Evolutionary conservation across 2,113 vertebrate genomes (phyloP).

Genomic region (Alces alces): DNA sequence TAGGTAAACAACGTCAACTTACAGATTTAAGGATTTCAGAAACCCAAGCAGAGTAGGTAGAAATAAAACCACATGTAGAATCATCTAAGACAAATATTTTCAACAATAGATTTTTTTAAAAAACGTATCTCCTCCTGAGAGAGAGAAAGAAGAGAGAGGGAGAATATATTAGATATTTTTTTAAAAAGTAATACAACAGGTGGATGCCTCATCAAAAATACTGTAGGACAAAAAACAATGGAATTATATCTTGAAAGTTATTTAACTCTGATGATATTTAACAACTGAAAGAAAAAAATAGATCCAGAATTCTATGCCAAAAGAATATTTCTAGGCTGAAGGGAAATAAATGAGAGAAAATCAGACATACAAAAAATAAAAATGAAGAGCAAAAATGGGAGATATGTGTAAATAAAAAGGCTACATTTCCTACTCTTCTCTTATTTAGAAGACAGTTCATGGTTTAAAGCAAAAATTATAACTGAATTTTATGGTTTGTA

Average conservation of each 20-base stretch:
- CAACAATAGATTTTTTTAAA: background rate
- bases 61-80: background rate
- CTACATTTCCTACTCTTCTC: background rate
- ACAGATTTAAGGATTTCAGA: background rate
- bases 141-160: background rate
- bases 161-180: background rate
- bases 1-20: background rate
- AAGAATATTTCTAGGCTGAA: background rate
- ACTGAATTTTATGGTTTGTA: background rate
- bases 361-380: background rate
- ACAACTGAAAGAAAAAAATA: background rate
- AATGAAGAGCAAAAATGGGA: background rate
- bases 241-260: background rate
- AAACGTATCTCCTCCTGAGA: background rate
- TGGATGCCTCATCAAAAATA: background rate
- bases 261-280: background rate
- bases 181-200: background rate
- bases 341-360: background rate
- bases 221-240: background rate
- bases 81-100: background rate
- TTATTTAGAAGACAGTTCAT: background rate
- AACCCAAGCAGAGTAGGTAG: background rate
- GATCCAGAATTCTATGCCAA: background rate
- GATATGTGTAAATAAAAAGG: background rate
- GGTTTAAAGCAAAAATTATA: background rate